phyloP scores from a whole-genome alignment of 1,140 invertebrate genomes.

The Araneus ventricosus region DNA sequence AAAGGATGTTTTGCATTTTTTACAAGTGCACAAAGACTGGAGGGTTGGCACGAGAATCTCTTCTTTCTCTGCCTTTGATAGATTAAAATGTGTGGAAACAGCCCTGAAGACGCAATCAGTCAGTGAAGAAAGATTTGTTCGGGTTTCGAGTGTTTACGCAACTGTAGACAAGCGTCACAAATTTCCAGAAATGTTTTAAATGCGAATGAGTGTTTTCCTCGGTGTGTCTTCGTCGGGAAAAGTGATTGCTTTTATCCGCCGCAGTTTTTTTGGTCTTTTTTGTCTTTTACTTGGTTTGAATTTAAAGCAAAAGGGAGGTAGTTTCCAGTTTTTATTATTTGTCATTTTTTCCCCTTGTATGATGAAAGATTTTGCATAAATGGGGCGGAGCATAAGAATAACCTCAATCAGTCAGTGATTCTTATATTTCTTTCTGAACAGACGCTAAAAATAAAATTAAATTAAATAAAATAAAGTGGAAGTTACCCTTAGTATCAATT shows the following conservation, averaged over 20 bases:
- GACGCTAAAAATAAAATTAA: too few relatives aligned
- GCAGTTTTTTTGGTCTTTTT: background rate
- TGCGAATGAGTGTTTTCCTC: conserved; percentile 3
- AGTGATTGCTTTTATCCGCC: conserved; percentile 22
- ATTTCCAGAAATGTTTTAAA: conserved; percentile 39
- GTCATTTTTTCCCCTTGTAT: background rate
- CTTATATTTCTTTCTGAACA: background rate
- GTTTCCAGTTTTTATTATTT: background rate
- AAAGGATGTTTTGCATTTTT: conserved; percentile 40
- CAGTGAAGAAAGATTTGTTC: conserved; percentile 42
- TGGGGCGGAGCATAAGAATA: background rate
- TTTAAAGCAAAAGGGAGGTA: background rate
- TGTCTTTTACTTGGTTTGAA: background rate
- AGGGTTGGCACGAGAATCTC: background rate
- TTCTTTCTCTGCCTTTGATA: conserved; percentile 42
- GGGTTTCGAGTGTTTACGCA: conserved; percentile 24
- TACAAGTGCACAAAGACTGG: background rate
- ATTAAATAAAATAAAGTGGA: too few relatives aligned
- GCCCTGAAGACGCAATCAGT: conserved; percentile 41
- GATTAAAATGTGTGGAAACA: conserved; percentile 58
- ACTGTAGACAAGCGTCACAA: conserved; percentile 38
- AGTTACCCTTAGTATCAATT: too few relatives aligned
- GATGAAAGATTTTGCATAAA: conserved; percentile 1
- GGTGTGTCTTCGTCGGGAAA: background rate
- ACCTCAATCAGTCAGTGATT: background rate